A percentile compares a stretch with the other conserved stretches of the same genome.
These are phyloP conservation scores for Drosophila cyrtoloma DNA, from an alignment of 2,888 invertebrate genomes.

Conservation along the genomic window DNA sequence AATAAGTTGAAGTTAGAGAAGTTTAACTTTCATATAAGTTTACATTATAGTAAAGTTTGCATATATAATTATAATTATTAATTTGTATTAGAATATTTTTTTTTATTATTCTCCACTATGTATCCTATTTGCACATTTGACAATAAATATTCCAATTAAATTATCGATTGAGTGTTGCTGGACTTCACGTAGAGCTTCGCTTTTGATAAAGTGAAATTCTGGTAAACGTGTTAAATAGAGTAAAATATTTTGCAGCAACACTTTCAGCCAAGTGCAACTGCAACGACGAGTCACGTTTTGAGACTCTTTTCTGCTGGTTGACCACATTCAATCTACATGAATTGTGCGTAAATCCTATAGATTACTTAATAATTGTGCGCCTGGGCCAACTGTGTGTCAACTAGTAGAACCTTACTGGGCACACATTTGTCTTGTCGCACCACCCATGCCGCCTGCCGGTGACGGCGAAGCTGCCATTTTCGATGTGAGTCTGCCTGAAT, in stretches of 20 bases:
- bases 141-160: background rate
- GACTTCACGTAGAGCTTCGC: background rate
- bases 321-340: conserved; percentile 1
- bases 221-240: background rate
- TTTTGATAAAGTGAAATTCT: background rate
- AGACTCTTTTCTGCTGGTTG: background rate
- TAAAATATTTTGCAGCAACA: background rate
- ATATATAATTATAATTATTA: background rate
- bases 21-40: background rate
- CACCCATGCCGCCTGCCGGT: conserved; percentile 24
- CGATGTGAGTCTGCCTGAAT: conserved; percentile 40
- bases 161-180: background rate
- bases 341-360: conserved; percentile 24
- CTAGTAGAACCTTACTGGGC: conserved; percentile 23
- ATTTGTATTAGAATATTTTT: background rate
- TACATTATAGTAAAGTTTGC: background rate
- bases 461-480: conserved; percentile 38
- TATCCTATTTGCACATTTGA: background rate
- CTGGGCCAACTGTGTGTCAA: conserved; percentile 42
- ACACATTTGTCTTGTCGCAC: conserved; percentile 59
- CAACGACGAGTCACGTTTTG: background rate
- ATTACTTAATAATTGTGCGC: conserved; percentile 53
- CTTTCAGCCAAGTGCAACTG: background rate
- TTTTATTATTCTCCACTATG: background rate
- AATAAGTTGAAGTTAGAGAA: background rate